phyloP scores from a whole-genome alignment of 2,888 invertebrate genomes.

The Penaeus monodon region DNA sequence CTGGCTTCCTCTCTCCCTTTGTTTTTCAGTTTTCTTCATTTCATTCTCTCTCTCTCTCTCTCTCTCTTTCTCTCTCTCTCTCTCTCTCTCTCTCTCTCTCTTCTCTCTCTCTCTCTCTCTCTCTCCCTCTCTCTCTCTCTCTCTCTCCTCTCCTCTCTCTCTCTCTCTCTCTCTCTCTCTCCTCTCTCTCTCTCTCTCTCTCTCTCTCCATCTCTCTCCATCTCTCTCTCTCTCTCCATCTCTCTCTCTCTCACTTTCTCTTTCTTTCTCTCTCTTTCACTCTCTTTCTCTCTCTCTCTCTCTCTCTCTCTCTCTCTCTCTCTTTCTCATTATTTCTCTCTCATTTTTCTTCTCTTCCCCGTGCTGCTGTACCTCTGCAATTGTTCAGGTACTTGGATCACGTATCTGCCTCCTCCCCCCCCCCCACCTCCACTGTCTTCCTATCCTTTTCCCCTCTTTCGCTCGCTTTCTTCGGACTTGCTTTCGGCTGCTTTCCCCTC shows the following conservation, averaged over 20 bases:
- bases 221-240: not conserved
- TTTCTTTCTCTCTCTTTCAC: not conserved
- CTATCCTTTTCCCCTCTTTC: not conserved
- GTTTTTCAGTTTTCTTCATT: not conserved
- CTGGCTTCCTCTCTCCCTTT: not conserved
- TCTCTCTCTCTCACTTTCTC: not conserved
- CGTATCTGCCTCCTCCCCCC: not conserved
- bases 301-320: not conserved
- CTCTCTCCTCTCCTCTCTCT: no score
- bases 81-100: not conserved
- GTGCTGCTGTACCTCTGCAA: not conserved
- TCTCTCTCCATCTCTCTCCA: not conserved
- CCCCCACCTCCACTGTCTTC: not conserved
- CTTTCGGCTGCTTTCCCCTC: not conserved
- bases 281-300: no score
- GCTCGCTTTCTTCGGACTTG: not conserved
- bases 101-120: not conserved
- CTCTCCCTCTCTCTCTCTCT: not conserved
- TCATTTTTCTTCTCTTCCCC: not conserved
- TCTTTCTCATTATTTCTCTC: not conserved
- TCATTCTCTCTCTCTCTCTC: conserved; percentile 5
- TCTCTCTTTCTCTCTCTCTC: not conserved
- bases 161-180: not conserved
- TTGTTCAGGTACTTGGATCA: no score
- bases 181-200: not conserved